phyloP scores from a whole-genome alignment of 1,140 invertebrate species.

The Anastrepha obliqua region DNA sequence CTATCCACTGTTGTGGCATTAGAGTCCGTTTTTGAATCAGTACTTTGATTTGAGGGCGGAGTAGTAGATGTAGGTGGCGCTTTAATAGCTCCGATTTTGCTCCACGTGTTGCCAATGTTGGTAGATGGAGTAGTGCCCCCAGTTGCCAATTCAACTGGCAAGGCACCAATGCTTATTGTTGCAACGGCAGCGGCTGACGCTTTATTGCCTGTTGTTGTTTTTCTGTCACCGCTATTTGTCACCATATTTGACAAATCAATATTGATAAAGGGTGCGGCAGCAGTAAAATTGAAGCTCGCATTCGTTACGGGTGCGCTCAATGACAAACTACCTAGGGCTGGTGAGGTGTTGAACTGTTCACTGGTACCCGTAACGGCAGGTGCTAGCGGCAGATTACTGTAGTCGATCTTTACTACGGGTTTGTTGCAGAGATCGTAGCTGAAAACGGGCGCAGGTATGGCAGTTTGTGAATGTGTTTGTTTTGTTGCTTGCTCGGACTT shows the following conservation, averaged over 20 bases:
- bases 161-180: slow-evolving; percentile 60
- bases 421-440: slow-evolving; percentile 68
- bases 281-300: slow-evolving; percentile 63
- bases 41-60: slow-evolving; percentile 39
- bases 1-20: not conserved
- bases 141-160: slow-evolving; percentile 49
- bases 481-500: slow-evolving; percentile 58
- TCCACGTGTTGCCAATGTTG: not conserved
- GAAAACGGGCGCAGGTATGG: slow-evolving; percentile 71
- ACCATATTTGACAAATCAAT: slow-evolving; percentile 72
- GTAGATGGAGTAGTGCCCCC: not conserved
- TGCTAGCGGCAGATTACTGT: slow-evolving; percentile 65
- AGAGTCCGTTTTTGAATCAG: slow-evolving; percentile 18
- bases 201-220: not conserved
- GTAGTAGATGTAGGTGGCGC: not conserved
- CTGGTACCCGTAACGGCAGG: slow-evolving; percentile 13
- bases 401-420: slow-evolving; percentile 72
- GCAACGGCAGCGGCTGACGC: slow-evolving; percentile 55
- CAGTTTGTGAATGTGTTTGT: slow-evolving; percentile 60
- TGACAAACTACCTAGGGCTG: slow-evolving; percentile 22
- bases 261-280: slow-evolving; percentile 68
- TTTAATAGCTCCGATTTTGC: slow-evolving; percentile 17
- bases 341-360: slow-evolving; percentile 55
- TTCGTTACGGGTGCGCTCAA: slow-evolving; percentile 58
- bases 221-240: not conserved